phyloP scores from a whole-genome alignment of 2,797 vertebrate genomes.

The Pipistrellus pipistrellus region DNA sequence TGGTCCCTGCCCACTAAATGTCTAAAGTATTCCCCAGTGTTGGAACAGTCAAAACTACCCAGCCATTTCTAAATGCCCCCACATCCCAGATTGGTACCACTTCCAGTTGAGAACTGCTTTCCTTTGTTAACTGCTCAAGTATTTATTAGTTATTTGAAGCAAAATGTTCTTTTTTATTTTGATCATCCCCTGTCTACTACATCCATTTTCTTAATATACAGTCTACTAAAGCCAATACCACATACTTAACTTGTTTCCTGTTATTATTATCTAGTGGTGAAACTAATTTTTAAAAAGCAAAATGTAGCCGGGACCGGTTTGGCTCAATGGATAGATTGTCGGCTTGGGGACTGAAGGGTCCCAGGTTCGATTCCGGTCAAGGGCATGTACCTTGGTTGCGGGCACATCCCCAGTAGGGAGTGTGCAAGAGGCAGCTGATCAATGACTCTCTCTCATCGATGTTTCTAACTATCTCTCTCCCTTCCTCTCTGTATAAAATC shows the following conservation, averaged over 20 bases:
- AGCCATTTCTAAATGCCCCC: background rate
- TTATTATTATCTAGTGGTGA: constrained; percentile 32
- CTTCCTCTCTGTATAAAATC: too few relatives aligned
- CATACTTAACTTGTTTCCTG: constrained; percentile 62
- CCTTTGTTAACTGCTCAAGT: constrained; percentile 25
- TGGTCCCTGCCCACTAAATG: background rate
- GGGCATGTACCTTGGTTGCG: too few relatives aligned
- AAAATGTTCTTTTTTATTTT: constrained; percentile 61
- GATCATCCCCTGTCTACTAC: constrained; percentile 3
- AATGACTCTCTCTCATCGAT: too few relatives aligned
- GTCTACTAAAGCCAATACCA: constrained; percentile 45
- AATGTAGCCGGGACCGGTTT: too few relatives aligned
- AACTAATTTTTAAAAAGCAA: background rate
- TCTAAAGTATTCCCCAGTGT: constrained; percentile 9
- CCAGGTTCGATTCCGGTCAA: too few relatives aligned
- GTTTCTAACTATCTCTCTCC: too few relatives aligned
- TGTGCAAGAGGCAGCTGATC: too few relatives aligned
- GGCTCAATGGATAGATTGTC: too few relatives aligned
- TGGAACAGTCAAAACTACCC: background rate
- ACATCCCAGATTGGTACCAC: background rate
- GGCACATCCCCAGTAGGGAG: too few relatives aligned
- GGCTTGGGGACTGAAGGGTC: too few relatives aligned
- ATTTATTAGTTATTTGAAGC: constrained; percentile 44
- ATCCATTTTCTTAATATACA: constrained; percentile 54
- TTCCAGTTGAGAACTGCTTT: constrained; percentile 15